Percentiles rank a stretch among this genome's conserved stretches.
These are phyloP conservation scores for Ecdyonurus torrentis DNA, from an alignment of 2,888 invertebrate genomes.

Conservation along the genomic window DNA sequence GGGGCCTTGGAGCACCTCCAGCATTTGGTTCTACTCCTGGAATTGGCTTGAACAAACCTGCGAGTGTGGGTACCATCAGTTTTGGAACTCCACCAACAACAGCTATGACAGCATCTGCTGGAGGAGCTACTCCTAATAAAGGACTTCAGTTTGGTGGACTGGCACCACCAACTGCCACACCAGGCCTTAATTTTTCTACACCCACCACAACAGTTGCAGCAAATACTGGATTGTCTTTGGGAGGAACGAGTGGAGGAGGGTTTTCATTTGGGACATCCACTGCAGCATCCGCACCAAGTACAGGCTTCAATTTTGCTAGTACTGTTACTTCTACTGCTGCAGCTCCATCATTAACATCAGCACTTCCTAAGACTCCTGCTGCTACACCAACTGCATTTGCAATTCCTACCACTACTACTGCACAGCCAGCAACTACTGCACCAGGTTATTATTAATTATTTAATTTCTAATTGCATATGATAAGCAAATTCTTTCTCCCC, in stretches of 20 bases:
- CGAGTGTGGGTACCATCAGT: constrained; percentile 20
- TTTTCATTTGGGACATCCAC: too few relatives aligned
- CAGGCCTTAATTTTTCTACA: constrained; percentile 14
- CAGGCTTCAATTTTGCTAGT: constrained; percentile 8
- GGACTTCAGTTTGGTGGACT: constrained; percentile 21
- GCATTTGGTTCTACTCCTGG: background rate
- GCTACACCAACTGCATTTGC: constrained; percentile 20
- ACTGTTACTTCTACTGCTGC: constrained; percentile 9
- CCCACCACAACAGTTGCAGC: constrained; percentile 11
- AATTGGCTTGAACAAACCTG: background rate
- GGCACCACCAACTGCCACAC: constrained; percentile 19
- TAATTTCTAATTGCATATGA: too few relatives aligned
- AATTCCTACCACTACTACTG: constrained; percentile 17
- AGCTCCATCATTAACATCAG: constrained; percentile 2
- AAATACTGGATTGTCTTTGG: constrained; percentile 3
- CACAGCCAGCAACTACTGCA: constrained; percentile 13
- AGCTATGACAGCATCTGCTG: constrained; percentile 10
- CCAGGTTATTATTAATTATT: constrained; percentile 10
- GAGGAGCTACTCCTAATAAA: background rate
- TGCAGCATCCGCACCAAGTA: too few relatives aligned
- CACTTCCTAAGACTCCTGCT: constrained; percentile 6
- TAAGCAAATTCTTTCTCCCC: too few relatives aligned
- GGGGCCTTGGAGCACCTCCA: background rate
- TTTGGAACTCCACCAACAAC: constrained; percentile 24
- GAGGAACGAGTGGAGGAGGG: background rate